These are phyloP conservation scores for Lepilemur ruficaudatus DNA, from an alignment of 2,797 vertebrate species.

Conservation along the genomic window DNA sequence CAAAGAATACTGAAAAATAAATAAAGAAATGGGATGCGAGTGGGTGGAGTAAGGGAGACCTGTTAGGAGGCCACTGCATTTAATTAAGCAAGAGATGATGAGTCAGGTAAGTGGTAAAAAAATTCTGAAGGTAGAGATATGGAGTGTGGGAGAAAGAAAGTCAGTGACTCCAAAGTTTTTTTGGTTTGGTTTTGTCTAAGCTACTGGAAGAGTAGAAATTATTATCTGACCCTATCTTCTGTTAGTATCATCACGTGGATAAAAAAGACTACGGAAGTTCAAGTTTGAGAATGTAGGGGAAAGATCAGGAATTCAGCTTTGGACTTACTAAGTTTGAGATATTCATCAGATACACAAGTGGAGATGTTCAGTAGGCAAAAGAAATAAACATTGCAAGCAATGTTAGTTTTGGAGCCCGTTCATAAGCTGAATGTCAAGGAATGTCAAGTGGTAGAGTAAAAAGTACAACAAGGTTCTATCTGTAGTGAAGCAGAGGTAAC, in stretches of 20 bases:
- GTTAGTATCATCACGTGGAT: not conserved
- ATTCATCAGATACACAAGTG: not conserved
- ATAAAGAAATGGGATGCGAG: not conserved
- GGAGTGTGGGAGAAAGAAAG: too few relatives aligned
- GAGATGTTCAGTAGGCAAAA: not conserved
- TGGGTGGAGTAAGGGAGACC: too few relatives aligned
- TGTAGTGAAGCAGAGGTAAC: not conserved
- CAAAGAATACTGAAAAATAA: too few relatives aligned
- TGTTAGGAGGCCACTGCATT: not conserved
- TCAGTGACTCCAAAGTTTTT: not conserved
- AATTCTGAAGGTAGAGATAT: not conserved
- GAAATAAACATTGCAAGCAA: not conserved
- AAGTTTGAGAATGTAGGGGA: not conserved
- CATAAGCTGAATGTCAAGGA: too few relatives aligned
- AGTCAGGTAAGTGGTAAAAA: not conserved
- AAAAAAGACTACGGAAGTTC: not conserved
- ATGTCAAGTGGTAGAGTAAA: too few relatives aligned
- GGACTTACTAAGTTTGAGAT: not conserved
- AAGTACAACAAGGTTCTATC: not conserved
- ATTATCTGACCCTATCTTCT: not conserved
- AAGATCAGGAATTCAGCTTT: not conserved
- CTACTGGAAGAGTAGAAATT: not conserved
- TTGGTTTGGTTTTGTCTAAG: not conserved
- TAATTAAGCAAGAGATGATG: not conserved
- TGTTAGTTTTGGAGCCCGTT: not conserved